Percentiles rank a stretch among this genome's conserved stretches.
These are phyloP conservation scores for Proales similis DNA, from an alignment of 1,140 invertebrate species.

Conservation along the genomic window DNA sequence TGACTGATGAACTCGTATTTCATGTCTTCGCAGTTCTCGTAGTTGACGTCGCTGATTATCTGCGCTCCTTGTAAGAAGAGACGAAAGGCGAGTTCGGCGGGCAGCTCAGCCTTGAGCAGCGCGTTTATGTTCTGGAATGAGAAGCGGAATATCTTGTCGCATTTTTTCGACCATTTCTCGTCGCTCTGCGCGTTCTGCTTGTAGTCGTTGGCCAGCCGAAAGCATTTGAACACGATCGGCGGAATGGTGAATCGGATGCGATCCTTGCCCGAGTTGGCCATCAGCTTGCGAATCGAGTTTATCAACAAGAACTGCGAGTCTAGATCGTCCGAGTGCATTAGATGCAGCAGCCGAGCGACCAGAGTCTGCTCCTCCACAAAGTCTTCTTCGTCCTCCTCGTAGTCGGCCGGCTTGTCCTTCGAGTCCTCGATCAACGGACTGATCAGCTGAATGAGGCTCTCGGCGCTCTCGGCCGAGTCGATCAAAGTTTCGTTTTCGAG, in stretches of 20 bases:
- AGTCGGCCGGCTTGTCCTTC: conserved; percentile 57
- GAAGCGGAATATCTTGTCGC: conserved; percentile 94
- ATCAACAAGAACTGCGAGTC: conserved; percentile 75
- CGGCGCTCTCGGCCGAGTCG: conserved; percentile 71
- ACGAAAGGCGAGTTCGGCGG: conserved; percentile 81
- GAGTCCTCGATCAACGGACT: conserved; percentile 80
- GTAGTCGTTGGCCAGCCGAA: conserved; percentile 76
- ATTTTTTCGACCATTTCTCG: conserved; percentile 96
- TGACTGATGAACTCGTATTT: conserved; percentile 98
- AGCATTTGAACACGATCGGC: conserved; percentile 91
- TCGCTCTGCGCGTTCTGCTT: conserved; percentile 59
- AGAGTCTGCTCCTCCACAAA: conserved; percentile 92
- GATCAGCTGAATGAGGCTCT: conserved; percentile 56
- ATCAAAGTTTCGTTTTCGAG: conserved; percentile 79
- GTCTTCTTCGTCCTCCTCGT: conserved; percentile 77
- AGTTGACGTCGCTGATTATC: conserved; percentile 80
- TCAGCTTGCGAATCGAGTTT: conserved; percentile 72
- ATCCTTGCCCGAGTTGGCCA: conserved; percentile 74
- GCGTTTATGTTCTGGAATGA: conserved; percentile 87
- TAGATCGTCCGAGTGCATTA: conserved; percentile 65
- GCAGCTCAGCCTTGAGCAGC: conserved; percentile 72
- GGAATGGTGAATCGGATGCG: conserved; percentile 84
- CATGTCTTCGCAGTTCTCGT: conserved; percentile 88
- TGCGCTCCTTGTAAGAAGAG: conserved; percentile 85
- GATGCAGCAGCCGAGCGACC: conserved; percentile 79